Evolutionary conservation across 2,888 invertebrate genomes (phyloP), one percentile per base, ranked within the genome.

Genomic region (Epinotia bilunana): DNA sequence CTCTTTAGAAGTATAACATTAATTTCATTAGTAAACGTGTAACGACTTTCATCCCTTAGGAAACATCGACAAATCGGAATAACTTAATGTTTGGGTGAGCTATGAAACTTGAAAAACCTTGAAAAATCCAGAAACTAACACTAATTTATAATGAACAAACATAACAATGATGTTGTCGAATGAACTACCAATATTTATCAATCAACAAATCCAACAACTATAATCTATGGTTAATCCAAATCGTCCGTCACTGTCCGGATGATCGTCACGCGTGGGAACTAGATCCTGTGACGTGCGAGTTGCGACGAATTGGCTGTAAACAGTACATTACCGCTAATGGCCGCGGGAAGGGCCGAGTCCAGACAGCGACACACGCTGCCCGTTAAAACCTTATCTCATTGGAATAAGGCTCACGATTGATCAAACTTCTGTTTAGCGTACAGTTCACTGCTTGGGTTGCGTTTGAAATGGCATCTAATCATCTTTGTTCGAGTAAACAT

Each of bases 191-290:
- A 39, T 39, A 9, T 39, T 7, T 28, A 28, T 39, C 2, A 33
- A 9, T 39, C 1, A 7, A 6, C 0, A 39, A 39, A 9, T 39
- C 39, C 9, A 6, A 33, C 9, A 9, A 39, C 39, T 39, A 39
- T 39, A 39, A 61, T 11, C 33, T 46, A 63, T 7, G 3, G 9
- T 28, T 53, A 23, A 64, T 13, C 18, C n/a, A 57, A 67, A 39
- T 55, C 69, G 69, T 53, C 20, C 23, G 74, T 64, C 64, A 20
- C 57, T 55, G 43, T 28, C 58, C 53, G 58, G 65, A 71, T 71
- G 74, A 65, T 53, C 33, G 64, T 60, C 63, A 62, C 64, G 46
- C 74, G 74, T 74, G 74, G 71, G 74, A 74, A 74, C 46, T 58
- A 7, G 74, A 70, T 49, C 71, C 74, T 65, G 74, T 71, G 74